Base-by-base conservation (phyloP, 1,140 invertebrate genomes). In the Monomorium pharaonis region DNA sequence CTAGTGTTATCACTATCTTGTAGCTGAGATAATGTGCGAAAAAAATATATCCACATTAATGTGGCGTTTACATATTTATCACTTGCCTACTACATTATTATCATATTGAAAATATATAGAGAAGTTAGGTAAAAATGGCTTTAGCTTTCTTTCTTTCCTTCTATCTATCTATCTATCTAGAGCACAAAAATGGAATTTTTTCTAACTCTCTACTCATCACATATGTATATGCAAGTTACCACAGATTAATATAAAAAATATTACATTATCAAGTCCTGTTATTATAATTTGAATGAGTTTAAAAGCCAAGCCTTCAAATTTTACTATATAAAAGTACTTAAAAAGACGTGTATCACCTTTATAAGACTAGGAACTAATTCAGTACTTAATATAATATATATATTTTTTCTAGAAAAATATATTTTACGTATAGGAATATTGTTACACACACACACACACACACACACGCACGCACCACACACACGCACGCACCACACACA, bases 191-290 rank as follows among this genome's bases (percentile, higher is more conserved):
- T 92, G 92, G 87, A 93, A 91, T 92, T 89, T 86, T 91, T 86
- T 89, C 88, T 89, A 93, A 92, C 88, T 89, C 88, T 91, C 92
- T 91, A 90, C 80, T 87, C 91, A 93, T 92, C 92, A 93, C 91
- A 92, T 91, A 93, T 90, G 81, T 85, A 76, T 91, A 91, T 87
- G 76, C 69, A 74, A 49, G 65, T 89, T 92, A 92, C 89, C 85
- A 89, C 62, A 92, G 78, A 90, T 69, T 21, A 54, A 80, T 84
- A 90, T 85, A 86, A 88, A 69, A 91, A 91, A 84, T 74, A 85
- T 76, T 90, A 88, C 49, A 81, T 84, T 63, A 80, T 84, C 87
- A 81, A 85, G 42, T 58, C 27, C 51, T 84, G 85, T n/a, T 58
- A 83, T 63, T 21, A 81, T 7, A 69, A 72, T 86, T 89, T 75